Base-by-base conservation (phyloP, 2,113 vertebrate genomes). In the Eonycteris spelaea region DNA sequence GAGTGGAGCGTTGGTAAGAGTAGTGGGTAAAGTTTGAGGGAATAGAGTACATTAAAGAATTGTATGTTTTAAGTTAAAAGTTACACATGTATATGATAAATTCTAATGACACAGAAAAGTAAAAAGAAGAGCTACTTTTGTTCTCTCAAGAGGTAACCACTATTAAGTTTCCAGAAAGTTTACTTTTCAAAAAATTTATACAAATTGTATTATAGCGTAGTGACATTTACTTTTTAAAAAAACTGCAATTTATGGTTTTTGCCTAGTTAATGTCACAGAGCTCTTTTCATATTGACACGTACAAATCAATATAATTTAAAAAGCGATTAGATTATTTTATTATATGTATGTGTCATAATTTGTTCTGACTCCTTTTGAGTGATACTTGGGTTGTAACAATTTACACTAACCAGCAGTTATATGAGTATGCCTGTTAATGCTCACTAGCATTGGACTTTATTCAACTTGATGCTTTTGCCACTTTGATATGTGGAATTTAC, bases 131-230 rank as follows among this genome's bases (percentile, higher is more conserved):
- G n/a, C 45, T 75, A 61, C 48, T 53, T 90, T 73, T 45, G 30
- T 22, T 73, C n/a, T 16, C 6, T n/a, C 55, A 45, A 61, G 26
- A 77, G 43, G 43, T 26, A 77, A 51, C 26, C 59, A 61, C 59
- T 61, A 61, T 61, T 90, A 80, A 86, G 65, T 80, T 97, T 93
- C 59, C 43, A 77, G 45, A 70, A 74, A 94, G 61, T 75, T 90
- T 74, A 94, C 24, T 87, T 90, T 24, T 33, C 8, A 59, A 48
- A 96, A 91, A 82, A 35, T 21, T n/a, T 73, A 85, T 48, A 35
- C 13, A 43, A 91, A 33, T 63, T 87, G 9, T 75, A 65, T 51
- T 90, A 26, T 67, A 30, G 15, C 38, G 1, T 83, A 80, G 9
- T 75, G 6, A n/a, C 53, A 2, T 82, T 65, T 75, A 35, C n/a